Conservation (phyloP, 2,797 vertebrate species). For the Siniperca undulata region DNA sequence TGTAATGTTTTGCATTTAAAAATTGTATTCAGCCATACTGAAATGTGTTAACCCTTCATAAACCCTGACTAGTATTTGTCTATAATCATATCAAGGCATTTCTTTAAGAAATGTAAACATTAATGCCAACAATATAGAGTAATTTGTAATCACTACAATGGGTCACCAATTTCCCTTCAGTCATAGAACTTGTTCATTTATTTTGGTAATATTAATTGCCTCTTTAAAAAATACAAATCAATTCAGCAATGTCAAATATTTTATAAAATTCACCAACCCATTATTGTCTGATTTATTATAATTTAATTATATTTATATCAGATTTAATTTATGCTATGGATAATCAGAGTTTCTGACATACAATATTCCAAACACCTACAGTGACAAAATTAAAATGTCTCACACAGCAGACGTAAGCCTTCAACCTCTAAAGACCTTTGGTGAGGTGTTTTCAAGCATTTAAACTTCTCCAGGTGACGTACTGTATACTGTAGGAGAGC, state of each 20-base stretch:
- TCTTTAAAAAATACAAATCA: background rate
- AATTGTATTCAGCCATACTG: background rate
- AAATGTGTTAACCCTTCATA: background rate
- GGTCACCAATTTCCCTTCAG: background rate
- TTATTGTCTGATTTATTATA: background rate
- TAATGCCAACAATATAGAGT: background rate
- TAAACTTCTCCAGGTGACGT: background rate
- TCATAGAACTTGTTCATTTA: background rate
- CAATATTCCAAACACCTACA: background rate
- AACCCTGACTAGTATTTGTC: no score
- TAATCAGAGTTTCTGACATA: background rate
- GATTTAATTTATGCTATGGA: background rate
- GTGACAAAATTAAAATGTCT: background rate
- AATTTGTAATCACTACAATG: background rate
- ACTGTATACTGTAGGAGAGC: background rate
- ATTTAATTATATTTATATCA: background rate
- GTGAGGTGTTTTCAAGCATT: background rate
- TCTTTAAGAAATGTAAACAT: background rate
- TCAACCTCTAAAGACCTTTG: background rate
- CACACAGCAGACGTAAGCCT: constrained; percentile 1
- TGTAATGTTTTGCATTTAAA: background rate
- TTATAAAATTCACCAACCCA: background rate
- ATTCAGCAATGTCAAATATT: constrained; percentile 1
- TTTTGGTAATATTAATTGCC: background rate
- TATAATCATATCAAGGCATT: background rate